These are phyloP conservation scores for Anseranas semipalmata DNA, from an alignment of 2,113 vertebrate species.

Conservation along the genomic window DNA sequence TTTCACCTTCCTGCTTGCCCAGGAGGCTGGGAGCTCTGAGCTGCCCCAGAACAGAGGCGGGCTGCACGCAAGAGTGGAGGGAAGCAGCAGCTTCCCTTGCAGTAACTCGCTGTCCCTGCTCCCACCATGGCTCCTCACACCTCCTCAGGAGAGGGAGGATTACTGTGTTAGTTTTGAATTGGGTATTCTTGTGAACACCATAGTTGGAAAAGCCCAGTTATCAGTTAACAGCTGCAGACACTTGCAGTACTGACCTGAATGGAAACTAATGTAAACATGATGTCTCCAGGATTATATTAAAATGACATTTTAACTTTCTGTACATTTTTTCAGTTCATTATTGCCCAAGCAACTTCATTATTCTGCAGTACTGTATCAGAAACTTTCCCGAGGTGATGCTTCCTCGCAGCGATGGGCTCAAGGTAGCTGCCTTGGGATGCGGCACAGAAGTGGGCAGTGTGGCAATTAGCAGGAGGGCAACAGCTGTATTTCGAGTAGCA, in stretches of 20 bases:
- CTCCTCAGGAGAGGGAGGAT: neutral
- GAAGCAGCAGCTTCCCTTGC: neutral
- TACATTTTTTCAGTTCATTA: constrained; percentile 26
- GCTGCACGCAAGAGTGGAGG: neutral
- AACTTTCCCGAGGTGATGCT: neutral
- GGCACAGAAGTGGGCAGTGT: neutral
- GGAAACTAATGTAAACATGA: constrained; percentile 8
- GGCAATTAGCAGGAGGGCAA: constrained; percentile 4
- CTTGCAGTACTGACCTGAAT: neutral
- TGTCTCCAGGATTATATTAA: constrained; percentile 33
- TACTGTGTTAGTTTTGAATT: neutral
- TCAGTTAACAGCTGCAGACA: neutral
- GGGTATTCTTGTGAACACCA: neutral
- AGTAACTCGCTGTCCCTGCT: neutral
- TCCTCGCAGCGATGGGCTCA: neutral
- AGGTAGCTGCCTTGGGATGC: neutral
- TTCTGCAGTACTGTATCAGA: neutral
- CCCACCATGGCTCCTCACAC: neutral
- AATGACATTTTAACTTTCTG: constrained; percentile 30
- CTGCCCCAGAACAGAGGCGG: neutral
- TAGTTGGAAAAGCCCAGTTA: neutral
- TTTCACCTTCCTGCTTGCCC: neutral
- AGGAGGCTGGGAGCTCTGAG: neutral
- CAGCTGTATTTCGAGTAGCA: neutral
- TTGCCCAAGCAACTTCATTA: constrained; percentile 5